Evolutionary conservation across 2,797 vertebrate genomes (phyloP).

Genomic region (Oceanodroma leucorhoa): DNA sequence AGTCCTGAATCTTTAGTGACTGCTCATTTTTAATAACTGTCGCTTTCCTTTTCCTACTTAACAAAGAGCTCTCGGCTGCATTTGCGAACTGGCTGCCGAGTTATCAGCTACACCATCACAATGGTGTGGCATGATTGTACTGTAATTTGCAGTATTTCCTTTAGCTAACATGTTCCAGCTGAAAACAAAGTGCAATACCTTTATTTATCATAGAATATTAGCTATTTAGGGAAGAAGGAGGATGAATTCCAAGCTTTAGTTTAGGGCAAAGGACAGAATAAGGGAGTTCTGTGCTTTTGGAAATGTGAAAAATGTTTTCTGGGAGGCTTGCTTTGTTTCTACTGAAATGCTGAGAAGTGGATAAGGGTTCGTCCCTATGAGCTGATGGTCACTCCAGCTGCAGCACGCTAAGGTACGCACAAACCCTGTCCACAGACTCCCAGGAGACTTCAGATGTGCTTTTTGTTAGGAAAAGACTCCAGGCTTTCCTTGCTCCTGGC

Average conservation of each 20-base stretch:
- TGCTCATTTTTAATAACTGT: conserved; percentile 16
- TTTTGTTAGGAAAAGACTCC: not conserved
- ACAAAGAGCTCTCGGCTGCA: not conserved
- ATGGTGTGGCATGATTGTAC: not conserved
- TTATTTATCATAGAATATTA: not conserved
- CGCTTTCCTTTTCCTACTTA: not conserved
- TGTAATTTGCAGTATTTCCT: not conserved
- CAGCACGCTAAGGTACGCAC: rapidly evolving
- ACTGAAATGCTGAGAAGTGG: not conserved
- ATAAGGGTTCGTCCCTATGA: rapidly evolving
- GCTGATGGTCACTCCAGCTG: not conserved
- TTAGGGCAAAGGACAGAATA: not conserved
- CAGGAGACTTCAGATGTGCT: not conserved
- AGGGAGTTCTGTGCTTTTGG: not conserved
- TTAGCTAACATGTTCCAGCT: not conserved
- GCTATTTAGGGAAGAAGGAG: not conserved
- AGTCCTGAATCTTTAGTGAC: conserved; percentile 59
- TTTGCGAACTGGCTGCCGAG: not conserved
- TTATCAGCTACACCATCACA: not conserved
- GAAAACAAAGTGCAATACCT: not conserved
- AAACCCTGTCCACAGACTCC: not conserved
- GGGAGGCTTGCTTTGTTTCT: not conserved
- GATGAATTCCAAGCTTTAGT: not conserved
- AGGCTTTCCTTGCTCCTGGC: not conserved
- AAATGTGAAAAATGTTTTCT: not conserved